These are phyloP conservation scores for Platyrinchus mystaceus DNA, from an alignment of 2,797 vertebrate species.

Conservation along the genomic window DNA sequence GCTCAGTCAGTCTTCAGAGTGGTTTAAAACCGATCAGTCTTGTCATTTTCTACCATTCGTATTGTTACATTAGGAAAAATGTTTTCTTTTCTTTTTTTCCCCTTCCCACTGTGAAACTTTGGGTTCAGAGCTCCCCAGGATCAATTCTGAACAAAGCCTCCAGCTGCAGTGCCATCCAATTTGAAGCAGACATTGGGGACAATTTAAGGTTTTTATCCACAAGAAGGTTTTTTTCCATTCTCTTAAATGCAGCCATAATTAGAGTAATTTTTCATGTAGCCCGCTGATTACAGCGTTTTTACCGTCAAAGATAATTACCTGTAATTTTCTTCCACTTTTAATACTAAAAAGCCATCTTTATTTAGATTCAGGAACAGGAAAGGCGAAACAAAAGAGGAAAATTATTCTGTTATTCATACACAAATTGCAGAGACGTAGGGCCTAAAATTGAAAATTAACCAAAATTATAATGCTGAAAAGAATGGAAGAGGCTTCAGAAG, in stretches of 20 bases:
- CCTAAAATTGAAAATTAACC: slow-evolving; percentile 97
- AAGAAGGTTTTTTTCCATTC: slow-evolving; percentile 97
- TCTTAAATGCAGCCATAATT: slow-evolving; percentile 99
- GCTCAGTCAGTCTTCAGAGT: slow-evolving; percentile 85
- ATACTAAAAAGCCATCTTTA: slow-evolving; percentile 99
- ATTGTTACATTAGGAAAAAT: slow-evolving; percentile 99
- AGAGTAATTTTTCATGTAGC: slow-evolving; percentile 99
- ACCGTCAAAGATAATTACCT: slow-evolving; percentile 99
- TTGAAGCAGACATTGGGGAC: slow-evolving; percentile 99
- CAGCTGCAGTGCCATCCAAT: slow-evolving; percentile 99
- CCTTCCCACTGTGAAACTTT: slow-evolving; percentile 95
- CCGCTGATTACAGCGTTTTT: slow-evolving; percentile 99
- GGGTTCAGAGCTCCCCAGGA: slow-evolving; percentile 98
- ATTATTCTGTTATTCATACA: slow-evolving; percentile 99
- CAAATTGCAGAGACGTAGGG: slow-evolving; percentile 98
- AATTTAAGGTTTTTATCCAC: slow-evolving; percentile 99
- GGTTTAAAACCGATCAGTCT: slow-evolving; percentile 94
- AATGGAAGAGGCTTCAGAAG: slow-evolving; percentile 83
- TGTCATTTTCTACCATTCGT: slow-evolving; percentile 96
- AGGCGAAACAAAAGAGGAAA: slow-evolving; percentile 99
- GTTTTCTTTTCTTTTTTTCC: slow-evolving; percentile 90
- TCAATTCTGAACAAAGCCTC: slow-evolving; percentile 99
- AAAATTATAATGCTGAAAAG: slow-evolving; percentile 96
- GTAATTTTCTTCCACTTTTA: slow-evolving; percentile 99
- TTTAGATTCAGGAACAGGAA: slow-evolving; percentile 99